phyloP scores from a whole-genome alignment of 64 coral and sea anemone genomes.

The Stylophora pistillata region DNA sequence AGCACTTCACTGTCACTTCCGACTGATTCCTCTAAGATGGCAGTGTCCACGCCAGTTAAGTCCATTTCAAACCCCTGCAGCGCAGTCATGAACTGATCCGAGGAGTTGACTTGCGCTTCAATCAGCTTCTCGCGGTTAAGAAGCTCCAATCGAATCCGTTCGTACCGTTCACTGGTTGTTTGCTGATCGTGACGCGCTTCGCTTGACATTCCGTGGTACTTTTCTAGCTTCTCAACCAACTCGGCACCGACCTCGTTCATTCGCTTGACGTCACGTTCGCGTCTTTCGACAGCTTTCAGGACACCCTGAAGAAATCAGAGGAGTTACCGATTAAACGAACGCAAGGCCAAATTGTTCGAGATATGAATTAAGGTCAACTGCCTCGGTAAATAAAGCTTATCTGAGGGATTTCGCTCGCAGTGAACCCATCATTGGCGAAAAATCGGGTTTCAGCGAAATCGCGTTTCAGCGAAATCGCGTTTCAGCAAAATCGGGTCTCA shows the following conservation, averaged over 20 bases:
- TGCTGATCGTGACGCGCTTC: constrained; percentile 53
- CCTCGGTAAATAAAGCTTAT: too few relatives aligned
- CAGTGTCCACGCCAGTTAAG: constrained; percentile 64
- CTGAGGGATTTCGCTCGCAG: too few relatives aligned
- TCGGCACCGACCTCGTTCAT: constrained; percentile 72
- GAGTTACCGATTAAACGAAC: neutral
- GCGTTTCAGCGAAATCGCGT: too few relatives aligned
- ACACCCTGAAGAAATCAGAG: constrained; percentile 48
- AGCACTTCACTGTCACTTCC: constrained; percentile 54
- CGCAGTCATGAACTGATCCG: constrained; percentile 59
- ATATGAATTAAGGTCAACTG: too few relatives aligned
- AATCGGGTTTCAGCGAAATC: too few relatives aligned
- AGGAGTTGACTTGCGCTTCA: constrained; percentile 63
- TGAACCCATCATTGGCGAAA: too few relatives aligned
- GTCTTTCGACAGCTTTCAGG: constrained; percentile 68
- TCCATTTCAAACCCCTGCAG: constrained; percentile 58
- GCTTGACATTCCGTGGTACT: constrained; percentile 53
- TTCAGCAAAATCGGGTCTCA: too few relatives aligned
- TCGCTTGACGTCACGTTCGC: constrained; percentile 52
- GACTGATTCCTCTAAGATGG: constrained; percentile 60
- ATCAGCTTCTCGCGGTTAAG: constrained; percentile 52
- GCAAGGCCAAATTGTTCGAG: neutral
- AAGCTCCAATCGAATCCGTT: constrained; percentile 73
- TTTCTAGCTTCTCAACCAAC: constrained; percentile 68
- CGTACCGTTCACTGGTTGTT: constrained; percentile 78